A percentile compares a stretch with the other conserved stretches of the same genome.
These are phyloP conservation scores for Euura lappo DNA, from an alignment of 1,140 invertebrate genomes.

Conservation along the genomic window DNA sequence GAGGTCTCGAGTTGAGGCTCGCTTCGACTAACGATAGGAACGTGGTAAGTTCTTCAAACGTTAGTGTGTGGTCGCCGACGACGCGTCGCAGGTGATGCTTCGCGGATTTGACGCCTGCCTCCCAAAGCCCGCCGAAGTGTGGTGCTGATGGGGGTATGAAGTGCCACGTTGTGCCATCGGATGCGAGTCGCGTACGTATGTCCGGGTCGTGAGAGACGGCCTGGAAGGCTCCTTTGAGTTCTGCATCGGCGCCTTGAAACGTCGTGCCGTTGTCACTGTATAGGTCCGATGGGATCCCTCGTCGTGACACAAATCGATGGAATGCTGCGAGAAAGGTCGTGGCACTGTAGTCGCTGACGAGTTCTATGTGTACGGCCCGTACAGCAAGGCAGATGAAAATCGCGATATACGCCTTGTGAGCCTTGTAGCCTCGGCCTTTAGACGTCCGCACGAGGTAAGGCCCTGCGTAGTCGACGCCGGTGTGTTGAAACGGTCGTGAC, in stretches of 20 bases:
- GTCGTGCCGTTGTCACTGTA: slow-evolving; percentile 39
- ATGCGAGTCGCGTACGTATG: no score
- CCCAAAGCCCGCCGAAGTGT: slow-evolving; percentile 21
- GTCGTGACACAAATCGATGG: slow-evolving; percentile 25
- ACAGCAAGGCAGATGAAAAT: slow-evolving; percentile 30
- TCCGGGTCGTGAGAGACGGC: no score
- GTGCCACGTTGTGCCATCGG: slow-evolving; percentile 28
- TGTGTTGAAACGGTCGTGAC: slow-evolving; percentile 19
- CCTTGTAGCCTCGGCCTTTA: slow-evolving; percentile 1
- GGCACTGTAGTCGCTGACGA: slow-evolving; percentile 29
- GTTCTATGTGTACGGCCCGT: slow-evolving; percentile 34
- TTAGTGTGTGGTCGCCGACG: slow-evolving; percentile 20
- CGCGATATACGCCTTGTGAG: slow-evolving; percentile 25
- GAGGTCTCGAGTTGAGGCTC: slow-evolving; percentile 32
- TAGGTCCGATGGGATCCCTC: slow-evolving; percentile 25
- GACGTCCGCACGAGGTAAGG: slow-evolving; percentile 14
- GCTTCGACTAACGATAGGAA: slow-evolving; percentile 30
- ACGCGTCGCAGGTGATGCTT: slow-evolving; percentile 25
- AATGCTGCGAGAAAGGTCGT: slow-evolving; percentile 26
- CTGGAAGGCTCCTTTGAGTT: no score
- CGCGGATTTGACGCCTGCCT: slow-evolving; percentile 25
- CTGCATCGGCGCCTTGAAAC: slow-evolving; percentile 22
- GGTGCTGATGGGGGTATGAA: slow-evolving; percentile 29
- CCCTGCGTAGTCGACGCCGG: slow-evolving; percentile 28
- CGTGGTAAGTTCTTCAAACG: slow-evolving; percentile 30